phyloP scores from a whole-genome alignment of 2,888 invertebrate species.

The Cheilosia variabilis region DNA sequence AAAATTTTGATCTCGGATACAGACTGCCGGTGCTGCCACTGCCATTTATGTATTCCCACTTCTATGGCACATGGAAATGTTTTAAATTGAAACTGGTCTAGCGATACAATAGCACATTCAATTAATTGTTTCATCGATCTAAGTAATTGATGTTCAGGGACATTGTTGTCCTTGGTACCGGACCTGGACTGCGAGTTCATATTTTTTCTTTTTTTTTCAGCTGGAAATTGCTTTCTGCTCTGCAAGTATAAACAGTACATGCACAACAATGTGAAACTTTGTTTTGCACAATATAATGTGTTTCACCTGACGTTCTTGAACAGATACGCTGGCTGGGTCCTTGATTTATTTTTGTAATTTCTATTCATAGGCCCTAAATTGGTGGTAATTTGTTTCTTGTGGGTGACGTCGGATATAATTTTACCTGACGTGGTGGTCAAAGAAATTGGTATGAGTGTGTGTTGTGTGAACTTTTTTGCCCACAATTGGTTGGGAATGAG shows the following conservation, averaged over 20 bases:
- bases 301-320: conserved; percentile 16
- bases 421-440: background rate
- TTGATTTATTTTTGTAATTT: conserved; percentile 48
- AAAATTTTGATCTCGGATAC: conserved; percentile 8
- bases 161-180: background rate
- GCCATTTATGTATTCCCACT: too few relatives aligned
- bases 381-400: conserved; percentile 27
- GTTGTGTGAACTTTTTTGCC: too few relatives aligned
- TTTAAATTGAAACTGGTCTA: background rate
- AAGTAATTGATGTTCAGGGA: too few relatives aligned
- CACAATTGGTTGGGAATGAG: background rate
- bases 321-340: background rate
- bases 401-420: background rate
- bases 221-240: background rate
- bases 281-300: background rate
- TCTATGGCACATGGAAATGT: background rate
- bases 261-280: background rate
- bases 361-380: conserved; percentile 13
- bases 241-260: background rate
- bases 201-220: background rate
- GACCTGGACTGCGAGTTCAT: background rate
- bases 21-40: background rate
- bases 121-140: conserved; percentile 4
- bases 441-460: background rate
- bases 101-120: background rate